These are phyloP conservation scores for Girardia tigrina DNA, from an alignment of 2,888 invertebrate species.

Conservation along the genomic window DNA sequence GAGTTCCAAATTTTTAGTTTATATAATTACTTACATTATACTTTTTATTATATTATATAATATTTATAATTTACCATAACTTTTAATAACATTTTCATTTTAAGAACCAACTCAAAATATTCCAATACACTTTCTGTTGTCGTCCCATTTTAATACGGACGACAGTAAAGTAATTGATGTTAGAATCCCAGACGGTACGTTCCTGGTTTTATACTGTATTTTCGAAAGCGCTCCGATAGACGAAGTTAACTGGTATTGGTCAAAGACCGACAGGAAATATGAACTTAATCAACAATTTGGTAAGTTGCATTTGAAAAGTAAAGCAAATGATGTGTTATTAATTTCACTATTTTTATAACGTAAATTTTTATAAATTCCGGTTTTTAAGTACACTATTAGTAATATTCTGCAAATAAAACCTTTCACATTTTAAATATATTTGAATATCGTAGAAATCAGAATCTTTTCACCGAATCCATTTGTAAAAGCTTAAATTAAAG, in stretches of 20 bases:
- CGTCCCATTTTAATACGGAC: not conserved
- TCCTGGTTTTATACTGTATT: not conserved
- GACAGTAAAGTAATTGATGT: not conserved
- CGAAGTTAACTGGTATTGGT: constrained; percentile 2
- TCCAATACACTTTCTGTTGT: not conserved
- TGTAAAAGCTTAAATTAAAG: too few relatives aligned
- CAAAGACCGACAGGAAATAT: not conserved
- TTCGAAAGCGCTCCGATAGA: not conserved
- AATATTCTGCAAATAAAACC: too few relatives aligned
- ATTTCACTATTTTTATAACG: too few relatives aligned
- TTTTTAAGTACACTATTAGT: too few relatives aligned
- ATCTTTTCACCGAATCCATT: too few relatives aligned
- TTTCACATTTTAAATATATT: too few relatives aligned
- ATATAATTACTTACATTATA: not conserved
- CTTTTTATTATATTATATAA: not conserved
- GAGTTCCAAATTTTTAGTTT: not conserved
- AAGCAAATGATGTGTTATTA: too few relatives aligned
- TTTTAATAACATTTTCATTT: not conserved
- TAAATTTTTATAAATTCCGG: too few relatives aligned
- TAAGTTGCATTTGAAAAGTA: too few relatives aligned
- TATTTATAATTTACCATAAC: not conserved
- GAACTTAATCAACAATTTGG: not conserved
- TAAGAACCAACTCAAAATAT: not conserved
- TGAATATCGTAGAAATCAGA: too few relatives aligned
- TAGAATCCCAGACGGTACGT: not conserved